Base-by-base conservation (phyloP, 2,797 vertebrate species). In the Neomorphus geoffroyi region DNA sequence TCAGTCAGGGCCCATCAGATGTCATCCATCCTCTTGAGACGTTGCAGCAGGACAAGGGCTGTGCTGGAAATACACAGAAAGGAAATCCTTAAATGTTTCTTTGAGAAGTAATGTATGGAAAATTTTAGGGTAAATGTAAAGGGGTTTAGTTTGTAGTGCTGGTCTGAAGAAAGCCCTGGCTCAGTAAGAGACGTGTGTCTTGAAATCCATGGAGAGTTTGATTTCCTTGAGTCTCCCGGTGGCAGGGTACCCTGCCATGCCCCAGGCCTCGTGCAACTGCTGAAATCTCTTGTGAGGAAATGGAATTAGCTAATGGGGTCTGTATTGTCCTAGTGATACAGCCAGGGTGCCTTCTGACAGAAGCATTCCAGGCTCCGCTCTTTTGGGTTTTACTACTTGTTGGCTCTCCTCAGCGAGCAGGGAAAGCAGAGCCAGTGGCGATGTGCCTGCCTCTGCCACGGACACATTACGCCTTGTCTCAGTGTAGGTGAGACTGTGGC, bases 181-280 rank as follows among this genome's bases (percentile, higher is more conserved):
- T 51, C 8, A 1, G 30, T 27, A 8, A 26, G 21, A 33, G 30
- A 22, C 28, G 5, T 3, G 2, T 3, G 11, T 10, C 57, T 57
- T 19, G 24, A 67, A 66, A 43, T 33, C 48, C 32, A 17, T 2
- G 2, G 53, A 43, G 48, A 41, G 16, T 41, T 26, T 60, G 70
- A 39, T 35, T 61, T 16, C 67, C 9, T 24, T 2, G 39, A 26
- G 66, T 64, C 17, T 51, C n/a, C n/a, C 35, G 30, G 5, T 1
- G 6, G 23, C 56, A 10, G 9, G 26, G 45, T 21, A 9, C 19
- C 12, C 41, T n/a, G 32, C 33, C 1, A 0, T 0, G 1, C 41
- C 45, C 58, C 35, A 9, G 75, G 26, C 71, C 57, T 73, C 11
- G 66, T 19, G 28, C 1, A 1, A 10, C 32, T 30, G 1, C 54